phyloP scores from a whole-genome alignment of 2,888 invertebrate genomes.

The Blastobasis adustella region DNA sequence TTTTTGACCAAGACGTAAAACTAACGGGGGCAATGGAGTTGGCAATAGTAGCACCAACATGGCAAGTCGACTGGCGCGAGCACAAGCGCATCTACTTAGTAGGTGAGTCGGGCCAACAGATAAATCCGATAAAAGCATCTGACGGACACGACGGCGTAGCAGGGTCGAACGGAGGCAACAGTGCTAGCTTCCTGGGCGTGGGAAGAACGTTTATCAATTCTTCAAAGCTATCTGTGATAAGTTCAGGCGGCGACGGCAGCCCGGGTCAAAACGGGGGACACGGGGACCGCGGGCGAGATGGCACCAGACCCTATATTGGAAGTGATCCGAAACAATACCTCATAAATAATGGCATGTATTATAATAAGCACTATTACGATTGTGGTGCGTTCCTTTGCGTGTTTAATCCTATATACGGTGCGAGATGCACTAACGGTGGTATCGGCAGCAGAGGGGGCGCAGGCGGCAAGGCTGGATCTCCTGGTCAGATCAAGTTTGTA shows the following conservation, averaged over 20 bases:
- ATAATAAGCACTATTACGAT: background rate
- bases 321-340: background rate
- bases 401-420: background rate
- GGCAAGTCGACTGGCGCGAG: background rate
- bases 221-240: background rate
- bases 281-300: background rate
- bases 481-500: background rate
- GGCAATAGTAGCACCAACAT: background rate
- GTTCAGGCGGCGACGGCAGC: background rate
- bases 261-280: background rate
- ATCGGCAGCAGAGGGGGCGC: background rate
- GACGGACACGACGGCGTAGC: background rate
- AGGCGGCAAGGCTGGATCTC: background rate
- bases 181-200: background rate
- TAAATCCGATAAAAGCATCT: background rate
- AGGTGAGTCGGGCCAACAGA: background rate
- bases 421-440: background rate
- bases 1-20: background rate
- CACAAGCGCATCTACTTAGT: background rate
- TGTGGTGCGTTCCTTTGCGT: background rate
- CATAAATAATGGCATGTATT: background rate
- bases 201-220: background rate
- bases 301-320: background rate
- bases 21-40: background rate
- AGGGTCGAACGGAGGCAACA: background rate